Evolutionary conservation across 1,140 invertebrate species (phyloP), one percentile per base, ranked within the genome.

Genomic region (Penaeus japonicus): DNA sequence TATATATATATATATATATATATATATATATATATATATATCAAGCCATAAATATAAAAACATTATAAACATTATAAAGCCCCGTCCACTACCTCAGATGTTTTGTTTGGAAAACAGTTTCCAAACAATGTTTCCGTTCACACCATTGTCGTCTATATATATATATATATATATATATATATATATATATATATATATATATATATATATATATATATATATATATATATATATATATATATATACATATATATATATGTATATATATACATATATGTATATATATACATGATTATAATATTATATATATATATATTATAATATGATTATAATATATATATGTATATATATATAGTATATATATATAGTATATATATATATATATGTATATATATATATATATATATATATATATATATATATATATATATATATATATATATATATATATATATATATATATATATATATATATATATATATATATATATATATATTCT

Each of bases 191-290:
- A 77, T 77, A 77, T 77, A 65, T 77, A 77, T 77, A 77, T 77
- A 77, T 77, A 77, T 77, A 77, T 77, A 77, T 77, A 77, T 77
- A 77, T 77, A 77, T 77, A 77, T 77, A 77, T 77, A 77, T 77
- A n/a, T n/a, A n/a, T 20, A 77, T 77, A 77, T 77, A 77, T 30
- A 77, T 77, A 77, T 77, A 77, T 77, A 77, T 77, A 77, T 77
- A 77, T 32, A 77, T 77, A 77, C 27, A 77, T 32, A 77, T 35
- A n/a, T n/a, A 27, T n/a, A 4, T n/a, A 4, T 77, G 35, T 77
- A 27, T 77, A 27, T 77, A 27, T 32, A 27, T 32, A 27, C 15
- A 27, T 32, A 27, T 39, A 7, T 39, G 27, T 32, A 5, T 27
- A 4, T 27, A 15, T 77, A 27, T 77, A 27, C 27, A 27, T 39